Conservation (phyloP, 2,113 vertebrate genomes). For the Pollachius pollachius region DNA sequence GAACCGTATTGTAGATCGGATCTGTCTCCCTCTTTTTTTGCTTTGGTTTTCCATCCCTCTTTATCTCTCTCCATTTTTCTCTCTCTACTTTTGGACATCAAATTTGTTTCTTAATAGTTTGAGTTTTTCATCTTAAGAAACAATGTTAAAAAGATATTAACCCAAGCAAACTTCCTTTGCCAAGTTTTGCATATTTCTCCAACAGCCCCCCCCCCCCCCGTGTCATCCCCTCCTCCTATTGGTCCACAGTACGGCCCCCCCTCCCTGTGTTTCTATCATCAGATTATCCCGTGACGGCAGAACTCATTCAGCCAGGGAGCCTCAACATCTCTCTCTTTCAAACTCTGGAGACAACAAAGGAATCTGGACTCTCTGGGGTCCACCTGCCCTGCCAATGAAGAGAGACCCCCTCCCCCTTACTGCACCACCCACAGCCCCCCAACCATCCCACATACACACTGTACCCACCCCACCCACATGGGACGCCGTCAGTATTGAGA, state of each 20-base stretch:
- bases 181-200: not conserved
- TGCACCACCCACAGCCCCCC: slow-evolving; percentile 52
- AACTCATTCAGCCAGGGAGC: slow-evolving; percentile 93
- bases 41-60: no score
- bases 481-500: no score
- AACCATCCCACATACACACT: no score
- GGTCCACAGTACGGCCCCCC: slow-evolving; percentile 24
- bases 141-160: slow-evolving; percentile 67
- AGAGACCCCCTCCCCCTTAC: slow-evolving; percentile 65
- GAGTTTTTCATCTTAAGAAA: slow-evolving; percentile 71
- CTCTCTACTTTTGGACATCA: slow-evolving; percentile 1
- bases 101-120: no score
- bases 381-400: slow-evolving; percentile 98
- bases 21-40: no score
- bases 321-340: slow-evolving; percentile 65
- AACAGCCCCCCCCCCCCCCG: slow-evolving; percentile 29
- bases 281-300: slow-evolving; percentile 97
- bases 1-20: no score
- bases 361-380: slow-evolving; percentile 99
- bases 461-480: no score
- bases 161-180: no score
- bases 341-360: slow-evolving; percentile 87
- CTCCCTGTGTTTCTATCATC: slow-evolving; percentile 78
- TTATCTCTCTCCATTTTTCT: slow-evolving; percentile 8
- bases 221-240: slow-evolving; percentile 50